Conservation (phyloP, 2,888 invertebrate genomes). For the Epinotia brunnichana region DNA sequence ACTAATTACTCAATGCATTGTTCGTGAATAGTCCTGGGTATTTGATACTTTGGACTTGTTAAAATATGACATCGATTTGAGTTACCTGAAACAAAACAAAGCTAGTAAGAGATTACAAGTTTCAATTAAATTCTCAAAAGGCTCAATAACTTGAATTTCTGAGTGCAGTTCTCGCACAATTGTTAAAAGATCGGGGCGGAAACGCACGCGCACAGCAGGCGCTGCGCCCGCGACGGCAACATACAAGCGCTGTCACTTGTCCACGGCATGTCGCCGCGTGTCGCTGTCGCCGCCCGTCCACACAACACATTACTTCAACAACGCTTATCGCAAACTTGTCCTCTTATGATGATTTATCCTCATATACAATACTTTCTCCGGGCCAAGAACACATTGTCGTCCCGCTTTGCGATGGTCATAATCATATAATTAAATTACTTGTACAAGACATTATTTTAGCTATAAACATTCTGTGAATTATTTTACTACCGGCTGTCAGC, state of each 20-base stretch:
- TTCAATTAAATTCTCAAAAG: no score
- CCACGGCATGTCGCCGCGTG: conserved; percentile 51
- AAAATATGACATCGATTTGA: no score
- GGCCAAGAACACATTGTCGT: conserved; percentile 65
- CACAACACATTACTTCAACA: conserved; percentile 72
- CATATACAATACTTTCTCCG: conserved; percentile 69
- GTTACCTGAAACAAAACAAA: no score
- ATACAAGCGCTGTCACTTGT: conserved; percentile 59
- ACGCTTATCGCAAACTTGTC: conserved; percentile 72
- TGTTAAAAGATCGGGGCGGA: conserved; percentile 12
- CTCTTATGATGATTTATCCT: conserved; percentile 74
- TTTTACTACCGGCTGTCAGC: conserved; percentile 29
- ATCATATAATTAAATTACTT: conserved; percentile 50
- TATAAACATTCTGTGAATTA: conserved; percentile 40
- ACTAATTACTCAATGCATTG: no score
- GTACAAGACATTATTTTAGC: conserved; percentile 40
- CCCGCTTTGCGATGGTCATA: conserved; percentile 66
- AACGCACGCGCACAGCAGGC: conserved; percentile 33
- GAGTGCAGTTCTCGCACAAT: background rate
- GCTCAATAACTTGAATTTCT: background rate
- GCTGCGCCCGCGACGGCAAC: conserved; percentile 41
- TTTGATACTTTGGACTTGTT: no score
- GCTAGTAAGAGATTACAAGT: no score
- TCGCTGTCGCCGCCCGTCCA: conserved; percentile 51
- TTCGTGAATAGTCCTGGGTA: no score